Base-by-base conservation (phyloP, 2,797 vertebrate species). In the Hipposideros larvatus region DNA sequence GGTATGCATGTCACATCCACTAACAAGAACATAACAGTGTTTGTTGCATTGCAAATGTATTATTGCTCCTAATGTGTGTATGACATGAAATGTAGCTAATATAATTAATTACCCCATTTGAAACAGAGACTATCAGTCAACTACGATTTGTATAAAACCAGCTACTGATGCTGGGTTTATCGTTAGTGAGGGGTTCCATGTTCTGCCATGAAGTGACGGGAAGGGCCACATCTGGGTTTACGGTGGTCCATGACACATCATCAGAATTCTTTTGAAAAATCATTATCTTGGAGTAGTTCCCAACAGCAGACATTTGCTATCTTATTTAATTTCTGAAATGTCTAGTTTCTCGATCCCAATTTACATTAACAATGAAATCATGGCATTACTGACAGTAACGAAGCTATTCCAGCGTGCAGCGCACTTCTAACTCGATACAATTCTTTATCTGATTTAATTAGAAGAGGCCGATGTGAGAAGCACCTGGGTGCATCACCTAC, bases 81-180 rank as follows among this genome's bases (percentile, higher is more conserved):
- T 89, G 94, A 96, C 75, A 95, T 21, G 22, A 77, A 57, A 71
- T 88, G 95, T 24, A 87, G 48, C 31, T 87, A 87, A 91, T 91
- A 53, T 24, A 65, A 83, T 94, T 94, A 95, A 96, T 96, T 87
- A 83, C 9, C 28, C 14, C 37, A 66, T 93, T 91, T 86, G 63
- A 88, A 95, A 86, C 70, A 90, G 75, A 97, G n/a, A 53, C 16
- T 24, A 92, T 46, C 59, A 95, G 34, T 73, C 75, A 91, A 82
- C 19, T 87, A 61, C 18, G 57, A 53, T 96, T 89, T 95, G 43
- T 48, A 34, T 26, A 34, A 85, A 94, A 70, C 7, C 28, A 87
- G 57, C 68, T 51, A 65, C 55, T 73, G 37, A 88, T 48, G 11
- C 68, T 51, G 70, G 16, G 5, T 85, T 94, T 95, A 92, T 94